These are phyloP conservation scores for Arge pagana DNA, from an alignment of 2,888 invertebrate species.

Conservation along the genomic window DNA sequence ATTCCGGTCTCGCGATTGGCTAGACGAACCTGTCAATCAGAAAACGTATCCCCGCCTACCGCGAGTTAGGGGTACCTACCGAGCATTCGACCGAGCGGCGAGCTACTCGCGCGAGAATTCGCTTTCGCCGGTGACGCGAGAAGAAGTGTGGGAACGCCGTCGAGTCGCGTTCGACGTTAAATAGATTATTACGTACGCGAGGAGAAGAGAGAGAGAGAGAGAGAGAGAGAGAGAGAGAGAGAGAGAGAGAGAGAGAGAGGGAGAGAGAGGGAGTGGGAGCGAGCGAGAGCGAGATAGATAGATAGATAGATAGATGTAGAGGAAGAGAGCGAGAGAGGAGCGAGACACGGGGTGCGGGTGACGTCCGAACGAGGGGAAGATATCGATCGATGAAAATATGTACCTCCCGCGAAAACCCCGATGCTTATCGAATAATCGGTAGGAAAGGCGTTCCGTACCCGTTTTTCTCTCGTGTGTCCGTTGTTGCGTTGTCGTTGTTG, in stretches of 20 bases:
- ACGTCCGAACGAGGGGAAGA: slow-evolving; percentile 29
- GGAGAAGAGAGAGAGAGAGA: slow-evolving; percentile 12
- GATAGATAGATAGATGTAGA: no score
- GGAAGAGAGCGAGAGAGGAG: no score
- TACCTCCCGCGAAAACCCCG: no score
- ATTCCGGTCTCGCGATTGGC: slow-evolving; percentile 77
- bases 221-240: neutral
- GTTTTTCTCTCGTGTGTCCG: no score
- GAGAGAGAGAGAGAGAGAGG: slow-evolving; percentile 13
- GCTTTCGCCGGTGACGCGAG: slow-evolving; percentile 25
- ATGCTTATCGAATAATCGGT: no score
- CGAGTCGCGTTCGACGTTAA: slow-evolving; percentile 45
- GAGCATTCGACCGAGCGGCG: slow-evolving; percentile 8
- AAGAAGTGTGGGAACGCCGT: slow-evolving; percentile 48
- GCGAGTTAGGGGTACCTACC: no score
- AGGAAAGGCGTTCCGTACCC: no score
- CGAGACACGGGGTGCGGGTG: slow-evolving; percentile 13
- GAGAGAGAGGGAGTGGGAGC: no score
- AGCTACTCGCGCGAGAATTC: slow-evolving; percentile 7
- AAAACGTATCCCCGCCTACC: slow-evolving; percentile 62
- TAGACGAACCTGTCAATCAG: slow-evolving; percentile 82
- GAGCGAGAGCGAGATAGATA: no score
- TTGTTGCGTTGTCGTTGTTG: no score
- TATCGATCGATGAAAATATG: slow-evolving; percentile 12
- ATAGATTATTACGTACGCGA: slow-evolving; percentile 34